Percentiles rank a stretch among this genome's conserved stretches.
Conservation (phyloP, 2,113 vertebrate genomes). For the Rhea americana region DNA sequence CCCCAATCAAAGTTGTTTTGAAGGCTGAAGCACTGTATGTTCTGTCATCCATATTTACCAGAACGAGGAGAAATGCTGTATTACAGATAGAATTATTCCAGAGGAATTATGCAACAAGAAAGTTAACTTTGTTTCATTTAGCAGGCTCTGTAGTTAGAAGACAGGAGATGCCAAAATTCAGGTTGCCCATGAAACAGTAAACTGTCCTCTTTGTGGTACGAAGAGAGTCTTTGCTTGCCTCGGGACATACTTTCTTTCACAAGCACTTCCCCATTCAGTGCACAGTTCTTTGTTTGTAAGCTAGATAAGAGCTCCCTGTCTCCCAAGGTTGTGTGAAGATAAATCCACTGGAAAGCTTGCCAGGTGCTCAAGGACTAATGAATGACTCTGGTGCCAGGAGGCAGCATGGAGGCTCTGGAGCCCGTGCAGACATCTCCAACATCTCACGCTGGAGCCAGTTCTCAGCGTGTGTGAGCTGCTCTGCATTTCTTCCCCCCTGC, state of each 20-base stretch:
- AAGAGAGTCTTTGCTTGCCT: background rate
- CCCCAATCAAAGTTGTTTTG: background rate
- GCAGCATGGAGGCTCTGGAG: background rate
- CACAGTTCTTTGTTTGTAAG: background rate
- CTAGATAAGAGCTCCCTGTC: background rate
- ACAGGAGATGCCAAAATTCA: background rate
- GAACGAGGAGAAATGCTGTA: background rate
- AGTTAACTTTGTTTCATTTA: background rate
- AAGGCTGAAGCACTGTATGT: background rate
- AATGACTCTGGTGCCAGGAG: accelerated
- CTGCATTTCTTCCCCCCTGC: background rate
- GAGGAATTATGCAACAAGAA: background rate
- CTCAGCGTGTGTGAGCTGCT: background rate
- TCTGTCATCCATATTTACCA: background rate
- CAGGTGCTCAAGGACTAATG: background rate
- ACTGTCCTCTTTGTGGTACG: background rate
- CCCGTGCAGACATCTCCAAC: background rate
- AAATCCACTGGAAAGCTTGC: background rate
- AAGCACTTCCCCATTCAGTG: background rate
- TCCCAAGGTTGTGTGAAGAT: accelerated
- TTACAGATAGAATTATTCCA: background rate
- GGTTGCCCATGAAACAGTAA: background rate
- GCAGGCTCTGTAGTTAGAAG: background rate
- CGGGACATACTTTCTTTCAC: background rate
- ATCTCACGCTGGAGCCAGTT: accelerated